Percentiles rank a stretch among this genome's conserved stretches.
phyloP scores from a whole-genome alignment of 1,140 invertebrate genomes.

The Polypedilum pembai region DNA sequence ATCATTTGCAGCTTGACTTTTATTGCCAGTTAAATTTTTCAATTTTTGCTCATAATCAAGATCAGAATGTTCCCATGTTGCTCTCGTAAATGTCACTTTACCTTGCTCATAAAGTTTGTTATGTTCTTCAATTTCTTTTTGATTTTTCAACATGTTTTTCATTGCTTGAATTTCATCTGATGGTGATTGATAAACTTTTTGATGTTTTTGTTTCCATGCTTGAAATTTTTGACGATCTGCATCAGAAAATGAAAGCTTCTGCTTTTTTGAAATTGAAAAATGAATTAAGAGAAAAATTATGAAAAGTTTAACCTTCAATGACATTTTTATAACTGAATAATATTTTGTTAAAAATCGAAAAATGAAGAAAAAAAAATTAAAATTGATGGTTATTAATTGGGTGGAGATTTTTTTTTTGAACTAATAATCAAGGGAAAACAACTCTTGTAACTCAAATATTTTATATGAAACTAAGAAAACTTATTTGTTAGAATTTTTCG shows the following conservation, averaged over 20 bases:
- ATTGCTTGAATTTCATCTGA: neutral
- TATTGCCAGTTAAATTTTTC: neutral
- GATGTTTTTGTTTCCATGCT: neutral
- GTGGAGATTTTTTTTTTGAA: no score
- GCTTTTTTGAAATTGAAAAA: neutral
- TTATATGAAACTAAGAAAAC: no score
- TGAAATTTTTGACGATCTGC: neutral
- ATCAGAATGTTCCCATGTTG: neutral
- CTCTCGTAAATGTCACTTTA: neutral
- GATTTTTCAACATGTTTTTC: neutral
- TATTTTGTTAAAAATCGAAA: no score
- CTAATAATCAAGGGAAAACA: no score
- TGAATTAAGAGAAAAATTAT: neutral
- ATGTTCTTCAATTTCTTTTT: neutral
- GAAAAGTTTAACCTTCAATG: no score
- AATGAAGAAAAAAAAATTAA: no score
- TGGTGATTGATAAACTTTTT: neutral
- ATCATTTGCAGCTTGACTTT: neutral
- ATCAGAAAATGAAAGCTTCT: neutral
- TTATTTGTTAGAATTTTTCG: no score
- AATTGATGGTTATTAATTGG: no score
- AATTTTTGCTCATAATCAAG: neutral
- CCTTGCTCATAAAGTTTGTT: neutral
- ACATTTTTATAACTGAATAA: no score
- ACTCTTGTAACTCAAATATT: no score